Base-by-base conservation (phyloP, 2,797 vertebrate genomes). In the Pangasius djambal region DNA sequence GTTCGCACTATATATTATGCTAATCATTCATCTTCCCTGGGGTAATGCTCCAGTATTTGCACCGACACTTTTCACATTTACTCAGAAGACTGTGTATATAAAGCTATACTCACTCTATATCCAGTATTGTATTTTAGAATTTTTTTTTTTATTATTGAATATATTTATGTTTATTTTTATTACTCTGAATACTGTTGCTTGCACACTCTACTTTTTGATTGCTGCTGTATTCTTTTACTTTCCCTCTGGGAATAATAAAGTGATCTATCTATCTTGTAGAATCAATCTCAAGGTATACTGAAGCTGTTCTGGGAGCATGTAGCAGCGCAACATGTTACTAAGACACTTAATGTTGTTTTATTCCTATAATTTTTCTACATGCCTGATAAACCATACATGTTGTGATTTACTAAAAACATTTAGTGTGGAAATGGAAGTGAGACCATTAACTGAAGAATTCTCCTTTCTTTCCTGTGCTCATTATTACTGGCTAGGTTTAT, bases 381-480 rank as follows among this genome's bases (percentile, higher is more conserved):
- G 18, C 48, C 44, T 70, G 31, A 34, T 16, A 83, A 83, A 57
- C 16, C 20, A 44, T 13, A 65, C 22, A 12, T 81, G 22, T 8
- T 57, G 18, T 3, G 6, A n/a, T 16, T 65, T 48, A 31, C 75
- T 81, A 86, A 85, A 86, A 44, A 77, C 28, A 86, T 86, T 87
- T 83, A 83, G 40, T 2, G 4, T 89, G 70, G 91, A 74, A 86
- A 83, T 77, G 90, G 87, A 83, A 40, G 48, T 40, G 22, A 88
- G 78, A 92, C 55, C 83, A 91, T 92, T 93, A 92, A 92, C 89
- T 37, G 81, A 87, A 81, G 85, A 13, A 77, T n/a, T 28, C 22
- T 50, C 10, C 10, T 77, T 34, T 34, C 48, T 34, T 57, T 57
- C n/a, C n/a, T 34, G 12, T 57, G 16, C n/a, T 79, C 52, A 57